phyloP scores from a whole-genome alignment of 2,797 vertebrate genomes.

The Botia almorhae region DNA sequence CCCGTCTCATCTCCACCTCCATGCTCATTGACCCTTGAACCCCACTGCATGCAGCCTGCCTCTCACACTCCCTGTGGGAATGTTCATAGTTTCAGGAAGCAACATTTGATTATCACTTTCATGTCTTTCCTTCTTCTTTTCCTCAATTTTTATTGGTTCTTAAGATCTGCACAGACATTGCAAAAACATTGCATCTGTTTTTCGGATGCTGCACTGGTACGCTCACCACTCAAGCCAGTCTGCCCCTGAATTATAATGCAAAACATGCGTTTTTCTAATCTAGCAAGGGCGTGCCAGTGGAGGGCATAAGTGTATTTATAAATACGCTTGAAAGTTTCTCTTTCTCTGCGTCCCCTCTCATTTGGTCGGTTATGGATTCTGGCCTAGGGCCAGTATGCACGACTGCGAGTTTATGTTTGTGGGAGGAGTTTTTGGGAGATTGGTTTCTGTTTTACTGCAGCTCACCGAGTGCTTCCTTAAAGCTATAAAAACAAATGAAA shows the following conservation, averaged over 20 bases:
- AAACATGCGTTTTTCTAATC: constrained; percentile 24
- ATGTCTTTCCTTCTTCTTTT: constrained; percentile 10
- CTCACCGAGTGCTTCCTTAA: constrained; percentile 27
- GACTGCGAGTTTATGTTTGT: constrained; percentile 25
- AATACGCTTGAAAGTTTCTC: constrained; percentile 9
- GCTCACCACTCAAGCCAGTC: background rate
- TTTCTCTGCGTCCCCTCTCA: constrained; percentile 5
- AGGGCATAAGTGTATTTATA: constrained; percentile 45
- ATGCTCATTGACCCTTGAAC: constrained; percentile 44
- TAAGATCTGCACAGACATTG: background rate
- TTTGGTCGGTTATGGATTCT: constrained; percentile 21
- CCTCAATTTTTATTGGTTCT: background rate
- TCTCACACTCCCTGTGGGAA: constrained; percentile 44
- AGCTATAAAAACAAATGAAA: constrained; percentile 5
- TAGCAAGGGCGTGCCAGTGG: constrained; percentile 4
- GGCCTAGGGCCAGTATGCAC: background rate
- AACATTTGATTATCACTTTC: constrained; percentile 6
- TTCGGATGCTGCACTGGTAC: background rate
- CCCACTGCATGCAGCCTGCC: constrained; percentile 17
- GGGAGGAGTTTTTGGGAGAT: background rate
- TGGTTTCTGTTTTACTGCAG: background rate
- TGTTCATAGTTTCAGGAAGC: constrained; percentile 16
- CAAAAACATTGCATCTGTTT: no score
- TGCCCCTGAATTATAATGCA: constrained; percentile 22
- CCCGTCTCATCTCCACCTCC: constrained; percentile 21